Conservation (phyloP, 2,113 vertebrate genomes). For the Taurulus bubalis region DNA sequence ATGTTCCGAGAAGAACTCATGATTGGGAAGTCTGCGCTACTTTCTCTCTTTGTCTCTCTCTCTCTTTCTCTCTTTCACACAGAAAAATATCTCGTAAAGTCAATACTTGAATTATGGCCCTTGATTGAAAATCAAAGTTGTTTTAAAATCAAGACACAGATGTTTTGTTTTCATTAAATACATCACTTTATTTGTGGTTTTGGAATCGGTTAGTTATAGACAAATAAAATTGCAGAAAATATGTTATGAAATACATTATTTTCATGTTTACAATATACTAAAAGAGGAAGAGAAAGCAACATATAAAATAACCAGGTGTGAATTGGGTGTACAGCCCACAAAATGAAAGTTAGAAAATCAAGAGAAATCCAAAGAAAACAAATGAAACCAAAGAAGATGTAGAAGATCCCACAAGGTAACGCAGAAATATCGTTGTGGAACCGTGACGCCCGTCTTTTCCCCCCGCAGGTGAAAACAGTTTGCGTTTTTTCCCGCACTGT, state of each 20-base stretch:
- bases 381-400: neutral
- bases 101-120: slow-evolving; percentile 1
- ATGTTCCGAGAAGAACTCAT: slow-evolving; percentile 80
- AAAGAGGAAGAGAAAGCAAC: neutral
- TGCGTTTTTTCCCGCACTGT: neutral
- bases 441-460: neutral
- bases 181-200: slow-evolving; percentile 60
- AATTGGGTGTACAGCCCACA: neutral
- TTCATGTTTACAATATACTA: neutral
- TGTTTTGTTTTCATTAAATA: slow-evolving; percentile 27
- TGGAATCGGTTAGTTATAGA: slow-evolving; percentile 4
- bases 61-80: neutral
- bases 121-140: neutral
- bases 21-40: slow-evolving; percentile 67
- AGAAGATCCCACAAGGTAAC: neutral
- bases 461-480: neutral
- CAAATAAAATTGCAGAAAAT: neutral
- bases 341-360: neutral
- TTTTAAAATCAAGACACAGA: slow-evolving; percentile 29
- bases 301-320: neutral
- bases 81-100: slow-evolving; percentile 4
- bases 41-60: slow-evolving; percentile 21
- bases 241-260: neutral
- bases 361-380: neutral
- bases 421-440: neutral